Evolutionary conservation across 2,888 invertebrate species (phyloP).

Genomic region (Drosophila emarginata): DNA sequence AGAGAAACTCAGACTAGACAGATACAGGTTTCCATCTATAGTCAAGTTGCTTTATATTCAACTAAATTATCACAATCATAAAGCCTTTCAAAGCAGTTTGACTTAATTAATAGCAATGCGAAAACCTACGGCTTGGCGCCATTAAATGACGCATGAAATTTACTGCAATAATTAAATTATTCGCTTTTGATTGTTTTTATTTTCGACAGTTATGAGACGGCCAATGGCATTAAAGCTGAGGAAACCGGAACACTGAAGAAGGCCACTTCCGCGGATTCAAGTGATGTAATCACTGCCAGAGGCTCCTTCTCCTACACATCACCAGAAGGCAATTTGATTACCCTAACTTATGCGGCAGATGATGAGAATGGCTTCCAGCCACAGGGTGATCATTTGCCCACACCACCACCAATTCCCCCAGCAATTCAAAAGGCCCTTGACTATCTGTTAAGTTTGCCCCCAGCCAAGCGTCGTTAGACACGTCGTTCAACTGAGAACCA

Average conservation of each 20-base stretch:
- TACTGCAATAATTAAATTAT: slow-evolving; percentile 43
- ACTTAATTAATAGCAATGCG: slow-evolving; percentile 56
- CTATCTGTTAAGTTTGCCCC: slow-evolving; percentile 87
- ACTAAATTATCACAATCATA: slow-evolving; percentile 25
- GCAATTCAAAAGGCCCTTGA: slow-evolving; percentile 90
- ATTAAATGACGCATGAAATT: slow-evolving; percentile 32
- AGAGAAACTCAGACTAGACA: background rate
- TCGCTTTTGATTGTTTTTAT: slow-evolving; percentile 18
- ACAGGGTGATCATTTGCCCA: slow-evolving; percentile 88
- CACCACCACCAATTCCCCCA: slow-evolving; percentile 89
- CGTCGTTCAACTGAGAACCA: background rate
- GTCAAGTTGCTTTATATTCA: slow-evolving; percentile 6
- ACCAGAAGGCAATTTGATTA: slow-evolving; percentile 88
- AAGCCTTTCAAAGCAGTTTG: slow-evolving; percentile 10
- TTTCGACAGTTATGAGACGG: slow-evolving; percentile 88
- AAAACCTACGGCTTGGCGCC: slow-evolving; percentile 57
- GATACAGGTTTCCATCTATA: background rate
- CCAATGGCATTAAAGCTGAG: slow-evolving; percentile 91
- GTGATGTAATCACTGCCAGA: slow-evolving; percentile 87
- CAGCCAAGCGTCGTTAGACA: slow-evolving; percentile 81
- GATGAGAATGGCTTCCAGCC: slow-evolving; percentile 86
- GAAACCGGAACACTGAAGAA: slow-evolving; percentile 90
- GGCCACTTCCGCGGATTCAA: slow-evolving; percentile 86
- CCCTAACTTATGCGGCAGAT: slow-evolving; percentile 87
- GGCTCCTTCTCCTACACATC: slow-evolving; percentile 88